Evolutionary conservation across 1,140 invertebrate species (phyloP).

Genomic region (Parapsyche elsis): DNA sequence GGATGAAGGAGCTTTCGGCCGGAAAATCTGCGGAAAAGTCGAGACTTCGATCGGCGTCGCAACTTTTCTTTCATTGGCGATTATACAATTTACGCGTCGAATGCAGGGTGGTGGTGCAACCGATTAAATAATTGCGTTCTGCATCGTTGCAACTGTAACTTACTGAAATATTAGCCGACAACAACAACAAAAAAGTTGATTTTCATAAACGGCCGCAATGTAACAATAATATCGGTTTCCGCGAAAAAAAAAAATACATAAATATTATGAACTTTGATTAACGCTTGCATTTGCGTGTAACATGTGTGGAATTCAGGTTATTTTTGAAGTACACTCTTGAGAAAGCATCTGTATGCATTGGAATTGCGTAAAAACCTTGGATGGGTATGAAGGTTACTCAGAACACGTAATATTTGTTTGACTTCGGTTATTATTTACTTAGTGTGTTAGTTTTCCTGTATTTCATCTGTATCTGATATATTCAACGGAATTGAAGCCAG

Average conservation of each 20-base stretch:
- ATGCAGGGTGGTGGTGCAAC: slow-evolving; percentile 27
- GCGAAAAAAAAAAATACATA: background rate
- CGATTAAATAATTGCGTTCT: background rate
- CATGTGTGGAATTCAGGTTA: too few relatives aligned
- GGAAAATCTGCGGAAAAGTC: background rate
- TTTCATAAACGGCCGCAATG: background rate
- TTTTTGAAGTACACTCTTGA: background rate
- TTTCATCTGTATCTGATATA: too few relatives aligned
- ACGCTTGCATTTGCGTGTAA: background rate
- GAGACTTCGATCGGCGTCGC: background rate
- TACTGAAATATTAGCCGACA: background rate
- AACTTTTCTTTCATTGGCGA: background rate
- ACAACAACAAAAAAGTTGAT: background rate
- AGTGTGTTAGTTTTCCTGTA: too few relatives aligned
- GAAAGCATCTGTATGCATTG: background rate
- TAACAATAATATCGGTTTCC: background rate
- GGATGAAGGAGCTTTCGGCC: background rate
- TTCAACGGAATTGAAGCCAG: too few relatives aligned
- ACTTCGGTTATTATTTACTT: too few relatives aligned
- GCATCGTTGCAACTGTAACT: background rate
- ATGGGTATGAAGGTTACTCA: background rate
- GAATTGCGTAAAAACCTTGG: slow-evolving; percentile 27
- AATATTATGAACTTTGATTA: background rate
- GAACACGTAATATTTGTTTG: background rate
- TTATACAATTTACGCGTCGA: slow-evolving; percentile 24